phyloP scores from a whole-genome alignment of 1,140 invertebrate species.

The Pseudomyrmex dendroicus region DNA sequence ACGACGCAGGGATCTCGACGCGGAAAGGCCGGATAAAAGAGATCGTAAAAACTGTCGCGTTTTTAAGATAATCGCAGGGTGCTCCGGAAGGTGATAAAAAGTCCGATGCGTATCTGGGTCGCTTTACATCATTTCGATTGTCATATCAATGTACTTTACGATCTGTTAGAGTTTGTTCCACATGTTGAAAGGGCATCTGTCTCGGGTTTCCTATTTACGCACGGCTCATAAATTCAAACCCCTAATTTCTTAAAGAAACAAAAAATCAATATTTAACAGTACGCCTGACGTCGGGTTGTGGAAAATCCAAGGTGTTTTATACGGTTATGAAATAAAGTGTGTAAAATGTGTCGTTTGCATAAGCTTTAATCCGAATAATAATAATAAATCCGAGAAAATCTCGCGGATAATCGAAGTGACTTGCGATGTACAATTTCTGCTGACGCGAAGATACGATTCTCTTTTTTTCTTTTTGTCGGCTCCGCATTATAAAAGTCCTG shows the following conservation, averaged over 20 bases:
- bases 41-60: slow-evolving; percentile 39
- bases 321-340: not conserved
- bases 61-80: slow-evolving; percentile 45
- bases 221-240: too few relatives aligned
- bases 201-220: too few relatives aligned
- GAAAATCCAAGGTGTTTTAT: not conserved
- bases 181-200: not conserved
- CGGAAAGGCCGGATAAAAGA: slow-evolving; percentile 34
- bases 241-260: too few relatives aligned
- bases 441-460: slow-evolving; percentile 1
- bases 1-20: slow-evolving; percentile 1
- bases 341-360: not conserved
- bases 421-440: not conserved
- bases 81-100: slow-evolving; percentile 28
- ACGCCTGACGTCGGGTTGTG: not conserved
- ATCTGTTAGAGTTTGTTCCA: not conserved
- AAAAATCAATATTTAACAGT: not conserved
- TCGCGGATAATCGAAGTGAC: not conserved
- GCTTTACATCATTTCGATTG: slow-evolving; percentile 8
- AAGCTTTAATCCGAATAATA: not conserved
- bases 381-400: not conserved
- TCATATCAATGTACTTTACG: slow-evolving; percentile 20
- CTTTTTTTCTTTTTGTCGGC: slow-evolving; percentile 20
- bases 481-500: slow-evolving; percentile 15
- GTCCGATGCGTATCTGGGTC: not conserved